phyloP scores from a whole-genome alignment of 2,888 invertebrate species.

The Tenthredo mesomela region DNA sequence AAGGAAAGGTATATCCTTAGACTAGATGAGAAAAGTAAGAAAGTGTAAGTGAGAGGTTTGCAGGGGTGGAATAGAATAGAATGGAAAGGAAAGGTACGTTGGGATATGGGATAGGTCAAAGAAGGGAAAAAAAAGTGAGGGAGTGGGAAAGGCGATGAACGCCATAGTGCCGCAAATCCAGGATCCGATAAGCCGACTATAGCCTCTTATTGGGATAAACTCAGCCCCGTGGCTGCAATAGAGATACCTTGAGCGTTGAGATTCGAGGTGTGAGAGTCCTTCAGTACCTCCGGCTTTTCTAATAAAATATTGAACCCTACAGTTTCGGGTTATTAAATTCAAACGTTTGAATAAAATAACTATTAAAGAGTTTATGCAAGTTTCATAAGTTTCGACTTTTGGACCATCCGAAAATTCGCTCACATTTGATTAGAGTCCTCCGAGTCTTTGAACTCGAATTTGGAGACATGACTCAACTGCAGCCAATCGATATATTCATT shows the following conservation, averaged over 20 bases:
- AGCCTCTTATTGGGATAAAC: slow-evolving; percentile 68
- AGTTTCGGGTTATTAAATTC: not conserved
- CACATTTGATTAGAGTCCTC: not conserved
- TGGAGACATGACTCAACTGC: not conserved
- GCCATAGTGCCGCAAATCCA: slow-evolving; percentile 65
- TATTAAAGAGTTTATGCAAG: not conserved
- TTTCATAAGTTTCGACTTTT: not conserved
- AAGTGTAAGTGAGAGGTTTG: slow-evolving; percentile 29
- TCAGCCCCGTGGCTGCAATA: slow-evolving; percentile 56
- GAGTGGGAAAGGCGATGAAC: slow-evolving; percentile 61
- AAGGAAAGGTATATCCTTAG: slow-evolving; percentile 1
- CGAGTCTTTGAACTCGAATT: not conserved
- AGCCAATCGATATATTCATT: not conserved
- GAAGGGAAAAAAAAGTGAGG: slow-evolving; percentile 10
- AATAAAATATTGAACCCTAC: not conserved
- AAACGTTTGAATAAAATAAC: not conserved
- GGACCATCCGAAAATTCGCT: not conserved
- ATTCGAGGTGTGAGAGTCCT: slow-evolving; percentile 41
- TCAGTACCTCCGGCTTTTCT: slow-evolving; percentile 3
- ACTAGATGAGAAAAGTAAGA: slow-evolving; percentile 13
- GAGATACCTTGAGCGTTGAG: slow-evolving; percentile 47
- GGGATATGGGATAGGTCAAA: slow-evolving; percentile 50
- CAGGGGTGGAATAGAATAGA: slow-evolving; percentile 46
- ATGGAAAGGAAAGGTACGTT: slow-evolving; percentile 39
- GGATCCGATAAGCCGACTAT: slow-evolving; percentile 70